Conservation (phyloP, 2,113 vertebrate genomes). For the Triplophysa tibetana region DNA sequence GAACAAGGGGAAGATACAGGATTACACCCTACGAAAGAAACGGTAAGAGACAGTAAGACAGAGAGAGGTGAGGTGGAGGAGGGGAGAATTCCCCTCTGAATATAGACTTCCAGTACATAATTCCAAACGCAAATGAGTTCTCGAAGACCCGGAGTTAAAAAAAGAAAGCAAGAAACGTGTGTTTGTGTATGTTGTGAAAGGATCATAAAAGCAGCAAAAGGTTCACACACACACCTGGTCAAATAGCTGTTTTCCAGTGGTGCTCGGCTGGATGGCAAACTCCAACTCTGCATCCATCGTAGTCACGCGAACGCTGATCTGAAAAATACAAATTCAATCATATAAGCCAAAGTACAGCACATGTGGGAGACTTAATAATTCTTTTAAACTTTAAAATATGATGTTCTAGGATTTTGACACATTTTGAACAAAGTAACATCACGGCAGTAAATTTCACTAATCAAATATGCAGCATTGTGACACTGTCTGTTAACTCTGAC, state of each 20-base stretch:
- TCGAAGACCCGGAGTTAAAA: background rate
- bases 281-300: conserved; percentile 99
- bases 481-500: too few species aligned
- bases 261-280: conserved; percentile 98
- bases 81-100: conserved; percentile 6
- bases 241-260: conserved; percentile 96
- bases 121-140: conserved; percentile 7
- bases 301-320: conserved; percentile 97
- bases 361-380: background rate
- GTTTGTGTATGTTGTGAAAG: background rate
- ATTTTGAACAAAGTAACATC: too few species aligned
- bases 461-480: too few species aligned
- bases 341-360: too few species aligned
- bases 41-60: background rate
- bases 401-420: too few species aligned
- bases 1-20: background rate
- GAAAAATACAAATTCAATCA: conserved; percentile 37
- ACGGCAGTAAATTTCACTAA: too few species aligned
- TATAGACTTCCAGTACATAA: background rate
- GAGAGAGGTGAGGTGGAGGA: conserved; percentile 5
- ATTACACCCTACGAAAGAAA: conserved; percentile 24
- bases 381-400: too few species aligned
- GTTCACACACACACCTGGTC: conserved; percentile 82
- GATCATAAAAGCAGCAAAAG: background rate
- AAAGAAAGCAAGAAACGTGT: background rate